Conservation (phyloP, 2,113 vertebrate species). For the Columba livia region DNA sequence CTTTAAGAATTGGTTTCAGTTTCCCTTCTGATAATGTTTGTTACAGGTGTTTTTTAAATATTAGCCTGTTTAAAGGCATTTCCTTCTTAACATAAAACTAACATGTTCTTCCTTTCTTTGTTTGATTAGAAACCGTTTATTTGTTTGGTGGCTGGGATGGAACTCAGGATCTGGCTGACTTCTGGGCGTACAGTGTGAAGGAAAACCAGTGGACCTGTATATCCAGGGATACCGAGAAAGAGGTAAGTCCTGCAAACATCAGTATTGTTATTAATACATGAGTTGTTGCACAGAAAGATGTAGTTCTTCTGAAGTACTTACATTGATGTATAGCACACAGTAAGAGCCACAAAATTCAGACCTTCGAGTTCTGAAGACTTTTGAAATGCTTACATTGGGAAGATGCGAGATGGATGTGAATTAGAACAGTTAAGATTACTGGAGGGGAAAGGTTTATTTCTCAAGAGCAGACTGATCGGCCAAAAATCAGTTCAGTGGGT, state of each 20-base stretch:
- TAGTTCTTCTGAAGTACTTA: background rate
- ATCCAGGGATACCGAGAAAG: conserved; percentile 97
- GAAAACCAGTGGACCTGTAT: conserved; percentile 98
- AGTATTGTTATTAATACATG: background rate
- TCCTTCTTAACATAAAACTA: background rate
- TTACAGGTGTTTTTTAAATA: background rate
- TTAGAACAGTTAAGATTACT: background rate
- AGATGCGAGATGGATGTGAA: background rate
- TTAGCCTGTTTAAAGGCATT: background rate
- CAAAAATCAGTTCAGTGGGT: background rate
- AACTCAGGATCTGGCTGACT: conserved; percentile 98
- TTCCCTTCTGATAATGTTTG: background rate
- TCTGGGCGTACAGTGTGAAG: conserved; percentile 98
- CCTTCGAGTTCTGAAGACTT: background rate
- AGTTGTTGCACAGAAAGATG: background rate
- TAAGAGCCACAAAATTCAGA: background rate
- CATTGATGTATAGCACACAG: background rate
- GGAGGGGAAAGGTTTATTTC: conserved; percentile 20
- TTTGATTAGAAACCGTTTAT: conserved; percentile 90
- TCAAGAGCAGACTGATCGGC: background rate
- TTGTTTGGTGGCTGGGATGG: conserved; percentile 99
- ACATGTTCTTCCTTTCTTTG: background rate
- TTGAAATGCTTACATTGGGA: background rate
- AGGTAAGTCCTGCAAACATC: conserved; percentile 75
- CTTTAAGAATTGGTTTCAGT: background rate